These are phyloP conservation scores for Tapirus terrestris DNA, from an alignment of 2,113 vertebrate genomes.

Conservation along the genomic window DNA sequence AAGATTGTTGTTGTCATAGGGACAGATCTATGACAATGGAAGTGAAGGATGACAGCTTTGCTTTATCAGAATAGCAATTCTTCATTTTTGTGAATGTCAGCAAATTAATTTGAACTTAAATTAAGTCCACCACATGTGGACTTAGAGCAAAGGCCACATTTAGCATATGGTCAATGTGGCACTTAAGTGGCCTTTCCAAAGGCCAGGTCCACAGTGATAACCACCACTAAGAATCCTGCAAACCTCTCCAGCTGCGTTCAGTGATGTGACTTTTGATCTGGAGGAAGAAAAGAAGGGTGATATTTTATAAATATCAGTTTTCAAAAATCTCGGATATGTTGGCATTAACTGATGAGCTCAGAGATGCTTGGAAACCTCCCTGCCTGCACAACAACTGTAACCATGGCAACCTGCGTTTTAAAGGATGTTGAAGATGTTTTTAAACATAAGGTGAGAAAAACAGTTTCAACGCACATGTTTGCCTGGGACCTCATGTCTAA, in stretches of 20 bases:
- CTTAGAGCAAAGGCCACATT: constrained; percentile 27
- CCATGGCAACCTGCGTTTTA: constrained; percentile 72
- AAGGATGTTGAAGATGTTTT: constrained; percentile 76
- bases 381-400: constrained; percentile 62
- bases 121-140: background rate
- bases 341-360: constrained; percentile 67
- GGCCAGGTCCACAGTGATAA: background rate
- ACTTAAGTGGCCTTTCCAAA: constrained; percentile 15
- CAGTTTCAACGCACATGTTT: constrained; percentile 67
- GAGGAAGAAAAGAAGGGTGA: background rate
- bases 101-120: constrained; percentile 33
- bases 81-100: constrained; percentile 46
- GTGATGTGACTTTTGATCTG: constrained; percentile 63
- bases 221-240: constrained; percentile 15
- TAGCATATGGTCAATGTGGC: constrained; percentile 2
- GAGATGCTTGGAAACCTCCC: constrained; percentile 49
- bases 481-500: constrained; percentile 12
- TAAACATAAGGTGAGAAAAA: constrained; percentile 78
- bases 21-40: background rate
- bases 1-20: background rate
- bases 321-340: constrained; percentile 50
- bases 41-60: background rate
- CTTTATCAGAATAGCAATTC: background rate
- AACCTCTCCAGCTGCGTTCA: constrained; percentile 56
- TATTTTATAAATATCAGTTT: constrained; percentile 81